Evolutionary conservation across 2,888 invertebrate genomes (phyloP), one percentile per base, ranked within the genome.

Genomic region (Amitus sp.): DNA sequence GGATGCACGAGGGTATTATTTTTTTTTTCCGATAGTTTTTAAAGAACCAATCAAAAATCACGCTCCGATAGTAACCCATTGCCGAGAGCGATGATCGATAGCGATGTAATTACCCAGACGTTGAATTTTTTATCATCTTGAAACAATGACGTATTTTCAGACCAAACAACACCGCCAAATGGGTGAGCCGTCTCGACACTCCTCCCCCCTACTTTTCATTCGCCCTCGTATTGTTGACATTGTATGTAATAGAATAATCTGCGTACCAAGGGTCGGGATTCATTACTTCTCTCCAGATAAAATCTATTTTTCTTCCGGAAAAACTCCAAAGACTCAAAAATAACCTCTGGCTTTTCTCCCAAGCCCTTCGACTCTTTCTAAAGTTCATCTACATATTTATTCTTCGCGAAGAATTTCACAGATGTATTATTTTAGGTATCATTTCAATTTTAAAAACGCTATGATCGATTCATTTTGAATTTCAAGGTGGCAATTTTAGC

Each of bases 91-190:
- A 68, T 82, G 83, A 84, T 85, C 83, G 83, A 84, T 84, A 82
- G 80, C 80, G 83, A 82, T 84, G 84, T 86, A 86, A 86, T 86
- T 87, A 86, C 85, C 85, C 84, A 83, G 67, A 83, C 84, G 86
- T 82, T 87, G 86, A 86, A 87, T 87, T 87, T 86, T 87, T 86
- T 85, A 87, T 86, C 85, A 83, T 83, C 82, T 83, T 84, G 85
- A 86, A 86, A 86, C 86, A 86, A 86, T 86, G 85, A 83, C 83
- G 85, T 87, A 87, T 87, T 87, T 87, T 87, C 85, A 86, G 84
- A 87, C 84, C 85, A 87, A 87, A 87, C 87, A 87, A 86, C 70
- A 72, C 71, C 73, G 66, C 64, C 67, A 64, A 64, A 55, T 77
- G 82, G 80, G 85, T 84, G 83, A 43, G 46, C 48, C 42, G 40